These are phyloP conservation scores for Dioctria linearis DNA, from an alignment of 2,888 invertebrate genomes.

Conservation along the genomic window DNA sequence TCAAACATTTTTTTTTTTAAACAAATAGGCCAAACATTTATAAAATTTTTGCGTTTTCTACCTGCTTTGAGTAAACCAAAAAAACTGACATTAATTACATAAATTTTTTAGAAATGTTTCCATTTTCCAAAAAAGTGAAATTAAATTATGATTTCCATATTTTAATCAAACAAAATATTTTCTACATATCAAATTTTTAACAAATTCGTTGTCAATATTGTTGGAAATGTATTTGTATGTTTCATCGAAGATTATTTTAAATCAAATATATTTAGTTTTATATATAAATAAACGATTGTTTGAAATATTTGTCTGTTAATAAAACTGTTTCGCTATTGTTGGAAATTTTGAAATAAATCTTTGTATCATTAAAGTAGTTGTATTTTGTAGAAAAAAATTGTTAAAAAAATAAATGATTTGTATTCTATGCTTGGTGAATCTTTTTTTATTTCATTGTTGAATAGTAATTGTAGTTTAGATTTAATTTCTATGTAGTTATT, in stretches of 20 bases:
- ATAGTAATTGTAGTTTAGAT: neutral
- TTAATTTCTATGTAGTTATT: conserved; percentile 46
- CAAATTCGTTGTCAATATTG: neutral
- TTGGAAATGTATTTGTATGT: neutral
- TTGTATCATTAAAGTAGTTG: neutral
- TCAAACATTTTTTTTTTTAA: neutral
- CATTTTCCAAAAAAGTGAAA: too few species aligned
- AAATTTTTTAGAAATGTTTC: too few species aligned
- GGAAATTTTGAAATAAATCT: conserved; percentile 23
- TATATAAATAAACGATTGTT: neutral
- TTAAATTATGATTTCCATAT: neutral
- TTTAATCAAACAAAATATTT: neutral
- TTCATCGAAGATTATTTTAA: too few species aligned
- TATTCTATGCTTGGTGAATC: neutral
- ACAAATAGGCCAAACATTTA: too few species aligned
- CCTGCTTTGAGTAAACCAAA: too few species aligned
- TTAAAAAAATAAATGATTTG: neutral
- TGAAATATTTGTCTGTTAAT: neutral
- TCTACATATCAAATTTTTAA: neutral
- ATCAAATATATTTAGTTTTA: neutral
- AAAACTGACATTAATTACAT: too few species aligned
- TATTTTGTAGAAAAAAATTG: neutral
- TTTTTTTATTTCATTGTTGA: too few species aligned
- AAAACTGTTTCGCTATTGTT: conserved; percentile 18
- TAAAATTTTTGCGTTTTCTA: neutral